These are phyloP conservation scores for Agrilus cyanescens DNA, from an alignment of 2,888 invertebrate genomes.

Conservation along the genomic window DNA sequence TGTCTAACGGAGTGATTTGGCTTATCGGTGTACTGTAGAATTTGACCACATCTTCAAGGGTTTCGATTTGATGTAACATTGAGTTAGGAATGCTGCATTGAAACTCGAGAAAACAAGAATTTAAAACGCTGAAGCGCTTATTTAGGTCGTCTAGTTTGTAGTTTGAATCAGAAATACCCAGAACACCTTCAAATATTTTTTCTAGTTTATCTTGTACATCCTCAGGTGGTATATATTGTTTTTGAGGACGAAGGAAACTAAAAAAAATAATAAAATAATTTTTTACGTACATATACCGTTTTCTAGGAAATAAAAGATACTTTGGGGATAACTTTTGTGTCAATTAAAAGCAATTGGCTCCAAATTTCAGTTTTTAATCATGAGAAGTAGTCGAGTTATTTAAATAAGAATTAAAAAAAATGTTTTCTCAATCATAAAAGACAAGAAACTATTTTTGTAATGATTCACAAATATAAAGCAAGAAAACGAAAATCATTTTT, in stretches of 20 bases:
- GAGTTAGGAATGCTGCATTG: slow-evolving; percentile 75
- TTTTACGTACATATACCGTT: too few species aligned
- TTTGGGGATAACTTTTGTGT: too few species aligned
- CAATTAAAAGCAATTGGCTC: too few species aligned
- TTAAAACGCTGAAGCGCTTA: slow-evolving; percentile 57
- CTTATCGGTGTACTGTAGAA: slow-evolving; percentile 66
- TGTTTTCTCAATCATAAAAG: too few species aligned
- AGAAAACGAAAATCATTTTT: too few species aligned
- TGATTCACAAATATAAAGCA: too few species aligned
- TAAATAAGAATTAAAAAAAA: too few species aligned
- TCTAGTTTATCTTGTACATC: slow-evolving; percentile 51
- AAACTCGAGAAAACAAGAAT: slow-evolving; percentile 58
- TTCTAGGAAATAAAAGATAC: too few species aligned
- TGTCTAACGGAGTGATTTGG: slow-evolving; percentile 60
- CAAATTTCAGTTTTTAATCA: too few species aligned
- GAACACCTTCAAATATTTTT: slow-evolving; percentile 42
- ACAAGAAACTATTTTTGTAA: too few species aligned
- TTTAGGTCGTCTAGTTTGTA: slow-evolving; percentile 39
- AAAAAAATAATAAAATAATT: slow-evolving; percentile 22
- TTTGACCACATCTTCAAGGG: slow-evolving; percentile 57
- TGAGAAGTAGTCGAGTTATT: too few species aligned
- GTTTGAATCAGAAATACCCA: slow-evolving; percentile 37
- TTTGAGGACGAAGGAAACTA: slow-evolving; percentile 66
- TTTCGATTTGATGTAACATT: slow-evolving; percentile 58
- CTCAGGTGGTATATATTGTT: slow-evolving; percentile 59